phyloP scores from a whole-genome alignment of 2,888 invertebrate genomes.

The Thysanoteuthis rhombus region DNA sequence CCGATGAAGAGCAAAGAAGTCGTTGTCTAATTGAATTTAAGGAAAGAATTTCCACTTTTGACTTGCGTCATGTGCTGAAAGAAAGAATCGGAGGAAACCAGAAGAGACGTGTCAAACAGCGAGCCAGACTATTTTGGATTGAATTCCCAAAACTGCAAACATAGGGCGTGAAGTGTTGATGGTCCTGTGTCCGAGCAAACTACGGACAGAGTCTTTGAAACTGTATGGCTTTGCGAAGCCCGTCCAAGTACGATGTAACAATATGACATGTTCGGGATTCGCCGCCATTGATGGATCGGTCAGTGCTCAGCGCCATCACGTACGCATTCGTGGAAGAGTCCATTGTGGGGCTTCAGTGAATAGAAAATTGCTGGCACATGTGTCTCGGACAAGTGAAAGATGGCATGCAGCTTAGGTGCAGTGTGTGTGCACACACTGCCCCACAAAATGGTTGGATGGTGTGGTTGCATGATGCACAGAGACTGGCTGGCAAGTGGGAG shows the following conservation, averaged over 20 bases:
- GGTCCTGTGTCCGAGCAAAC: conserved; percentile 12
- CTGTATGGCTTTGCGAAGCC: background rate
- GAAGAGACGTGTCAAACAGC: background rate
- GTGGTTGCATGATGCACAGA: background rate
- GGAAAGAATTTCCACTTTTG: background rate
- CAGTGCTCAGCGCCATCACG: background rate
- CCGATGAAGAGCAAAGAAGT: conserved; percentile 33
- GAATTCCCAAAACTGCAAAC: background rate
- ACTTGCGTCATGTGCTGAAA: background rate
- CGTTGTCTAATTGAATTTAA: background rate
- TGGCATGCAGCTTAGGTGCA: conserved; percentile 44
- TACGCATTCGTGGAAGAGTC: background rate
- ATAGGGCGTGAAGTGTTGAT: background rate
- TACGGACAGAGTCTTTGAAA: background rate
- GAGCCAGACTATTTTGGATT: background rate
- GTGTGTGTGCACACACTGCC: conserved; percentile 41
- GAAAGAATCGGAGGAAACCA: background rate
- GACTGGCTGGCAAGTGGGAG: background rate
- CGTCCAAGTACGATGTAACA: background rate
- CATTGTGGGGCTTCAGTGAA: background rate
- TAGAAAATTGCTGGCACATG: conserved; percentile 12
- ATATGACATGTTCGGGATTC: background rate
- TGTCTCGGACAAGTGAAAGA: background rate
- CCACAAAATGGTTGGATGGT: background rate
- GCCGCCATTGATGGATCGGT: background rate